phyloP scores from a whole-genome alignment of 2,113 vertebrate genomes.

The Protobothrops flavoviridis region DNA sequence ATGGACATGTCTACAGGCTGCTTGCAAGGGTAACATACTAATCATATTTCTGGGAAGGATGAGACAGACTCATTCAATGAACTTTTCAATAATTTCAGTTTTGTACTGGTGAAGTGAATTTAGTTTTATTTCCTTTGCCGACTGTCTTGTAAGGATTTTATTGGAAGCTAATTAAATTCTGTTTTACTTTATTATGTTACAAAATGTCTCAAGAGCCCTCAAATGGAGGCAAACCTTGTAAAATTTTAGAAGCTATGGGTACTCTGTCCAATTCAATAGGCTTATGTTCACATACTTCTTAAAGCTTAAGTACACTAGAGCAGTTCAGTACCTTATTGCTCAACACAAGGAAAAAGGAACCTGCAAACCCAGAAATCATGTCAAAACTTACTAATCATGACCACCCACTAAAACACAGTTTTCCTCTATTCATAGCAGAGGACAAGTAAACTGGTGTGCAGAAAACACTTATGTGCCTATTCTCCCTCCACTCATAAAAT shows the following conservation, averaged over 20 bases:
- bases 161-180: background rate
- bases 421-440: background rate
- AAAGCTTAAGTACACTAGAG: background rate
- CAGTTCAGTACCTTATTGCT: background rate
- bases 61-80: conserved; percentile 42
- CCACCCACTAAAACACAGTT: background rate
- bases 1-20: conserved; percentile 47
- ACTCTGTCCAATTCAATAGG: background rate
- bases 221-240: background rate
- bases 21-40: conserved; percentile 38
- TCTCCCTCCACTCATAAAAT: background rate
- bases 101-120: conserved; percentile 20
- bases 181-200: background rate
- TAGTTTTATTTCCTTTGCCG: conserved; percentile 30
- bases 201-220: conserved; percentile 6
- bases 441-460: background rate
- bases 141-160: background rate
- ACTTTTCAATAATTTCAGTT: conserved; percentile 21
- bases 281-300: background rate
- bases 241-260: background rate
- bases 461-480: background rate
- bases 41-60: conserved; percentile 58
- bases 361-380: background rate
- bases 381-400: background rate
- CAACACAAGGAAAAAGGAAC: background rate